These are phyloP conservation scores for Tachypleus tridentatus DNA, from an alignment of 1,140 invertebrate species.

Conservation along the genomic window DNA sequence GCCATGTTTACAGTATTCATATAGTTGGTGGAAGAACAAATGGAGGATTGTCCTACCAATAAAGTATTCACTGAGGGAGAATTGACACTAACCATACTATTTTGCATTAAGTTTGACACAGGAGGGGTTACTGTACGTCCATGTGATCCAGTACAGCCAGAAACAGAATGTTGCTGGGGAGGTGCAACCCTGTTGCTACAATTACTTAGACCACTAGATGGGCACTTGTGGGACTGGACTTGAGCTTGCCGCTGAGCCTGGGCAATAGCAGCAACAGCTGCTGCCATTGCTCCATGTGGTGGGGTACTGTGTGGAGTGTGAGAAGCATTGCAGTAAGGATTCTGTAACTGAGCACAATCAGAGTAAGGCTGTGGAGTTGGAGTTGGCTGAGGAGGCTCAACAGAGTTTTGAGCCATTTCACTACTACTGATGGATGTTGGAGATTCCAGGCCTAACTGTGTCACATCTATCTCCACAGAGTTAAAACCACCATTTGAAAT, in stretches of 20 bases:
- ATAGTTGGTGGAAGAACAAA: slow-evolving; percentile 31
- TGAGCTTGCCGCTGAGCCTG: slow-evolving; percentile 18
- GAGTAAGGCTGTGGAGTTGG: slow-evolving; percentile 46
- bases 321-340: neutral
- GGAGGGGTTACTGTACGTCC: neutral
- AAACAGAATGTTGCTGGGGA: slow-evolving; percentile 1
- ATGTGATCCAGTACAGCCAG: slow-evolving; percentile 5
- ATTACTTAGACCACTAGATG: neutral
- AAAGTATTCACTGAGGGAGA: slow-evolving; percentile 19
- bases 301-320: neutral
- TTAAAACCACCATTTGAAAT: slow-evolving; percentile 51
- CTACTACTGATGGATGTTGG: slow-evolving; percentile 68
- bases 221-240: neutral
- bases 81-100: slow-evolving; percentile 13
- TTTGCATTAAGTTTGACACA: slow-evolving; percentile 16
- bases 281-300: slow-evolving; percentile 8
- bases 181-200: neutral
- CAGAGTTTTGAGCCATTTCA: slow-evolving; percentile 53
- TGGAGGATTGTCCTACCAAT: slow-evolving; percentile 18
- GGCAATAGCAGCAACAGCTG: slow-evolving; percentile 17
- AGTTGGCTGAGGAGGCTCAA: slow-evolving; percentile 28
- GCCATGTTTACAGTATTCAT: slow-evolving; percentile 30
- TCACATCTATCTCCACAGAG: slow-evolving; percentile 66
- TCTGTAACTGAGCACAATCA: slow-evolving; percentile 31
- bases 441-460: slow-evolving; percentile 68